Base-by-base conservation (phyloP, 2,888 invertebrate genomes). In the Troides aeacus region DNA sequence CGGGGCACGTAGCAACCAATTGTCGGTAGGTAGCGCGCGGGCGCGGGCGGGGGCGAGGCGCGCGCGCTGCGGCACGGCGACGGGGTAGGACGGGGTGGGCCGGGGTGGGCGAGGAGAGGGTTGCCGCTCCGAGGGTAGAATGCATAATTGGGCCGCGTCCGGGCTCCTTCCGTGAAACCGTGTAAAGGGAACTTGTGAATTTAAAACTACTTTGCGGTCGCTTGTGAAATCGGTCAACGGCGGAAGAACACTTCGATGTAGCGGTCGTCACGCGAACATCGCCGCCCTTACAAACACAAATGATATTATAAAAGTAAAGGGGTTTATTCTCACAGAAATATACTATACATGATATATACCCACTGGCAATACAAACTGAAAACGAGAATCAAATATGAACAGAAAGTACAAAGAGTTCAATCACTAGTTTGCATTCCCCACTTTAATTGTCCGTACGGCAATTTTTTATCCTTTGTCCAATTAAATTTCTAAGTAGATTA, bases 121-220 rank as follows among this genome's bases (percentile, higher is more conserved):
- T 30, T 30, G 4, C 30, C 39, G 50, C 68, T 30, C 50, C 71
- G 69, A 72, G 75, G 74, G 75, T 59, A 65, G 74, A 77, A 77
- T 77, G 75, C 74, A 73, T 75, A 77, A 77, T 75, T 73, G 74
- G 71, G 73, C 65, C 66, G 70, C 71, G 73, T 70, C 70, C 73
- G 75, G 76, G 75, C 74, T 77, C 75, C 69, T 72, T 70, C 67
- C 57, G 67, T 64, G 62, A 58, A 56, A 64, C 57, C 30, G 59
- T 60, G 68, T 58, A 62, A 62, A 61, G 62, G 62, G 62, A 69
- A 56, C 60, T 59, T 36, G 68, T 68, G 58, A 68, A 68, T 68
- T 62, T 68, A 57, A 18, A 64, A 39, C 56, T 64, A 39, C 42
- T 64, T 69, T 62, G 46, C 42, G 62, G 42, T 62, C 61, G 30